Base-by-base conservation (phyloP, 2,797 vertebrate genomes). In the Lutjanus argentimaculatus region DNA sequence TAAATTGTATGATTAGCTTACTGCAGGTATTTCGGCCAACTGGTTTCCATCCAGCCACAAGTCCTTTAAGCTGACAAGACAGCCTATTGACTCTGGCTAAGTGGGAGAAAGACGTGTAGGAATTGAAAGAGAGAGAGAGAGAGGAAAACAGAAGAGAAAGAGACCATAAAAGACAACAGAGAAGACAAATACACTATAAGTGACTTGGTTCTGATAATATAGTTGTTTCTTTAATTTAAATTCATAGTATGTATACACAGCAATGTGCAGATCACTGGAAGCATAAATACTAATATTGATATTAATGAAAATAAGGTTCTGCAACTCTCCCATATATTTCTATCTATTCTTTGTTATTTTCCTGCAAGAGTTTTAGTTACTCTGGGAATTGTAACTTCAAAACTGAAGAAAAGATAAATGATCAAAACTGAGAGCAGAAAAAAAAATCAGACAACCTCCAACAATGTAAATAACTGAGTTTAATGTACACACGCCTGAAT, bases 41-140 rank as follows among this genome's bases (percentile, higher is more conserved):
- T 99, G 97, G 95, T 99, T 99, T 94, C 98, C 99, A 91, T 99
- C 99, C 92, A 99, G 94, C 98, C 98, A 99, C 92, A 99, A 94
- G 92, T 99, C 97, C 95, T 97, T 99, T 64, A 99, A 94, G 91
- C 96, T 98, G 92, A 97, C 93, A 93, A 99, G 97, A 95, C 96
- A 94, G 88, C 99, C 99, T 90, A 99, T 97, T 89, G 97, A 97
- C 94, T 98, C 96, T 79, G 98, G 98, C 99, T 99, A 70, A n/a
- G 95, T 95, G 84, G 87, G 88, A 88, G 79, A 56, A 88, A 81
- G 57, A 84, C 67, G 88, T 68, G 72, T 13, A 69, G 74, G 15
- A 57, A 79, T 72, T 72, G 42, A 58, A 72, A 71, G 45, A 72
- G 49, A 84, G 67, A 36, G 64, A 68, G 51, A 76, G 57, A 4